Conservation (phyloP, 2,113 vertebrate genomes). For the Cyanistes caeruleus region DNA sequence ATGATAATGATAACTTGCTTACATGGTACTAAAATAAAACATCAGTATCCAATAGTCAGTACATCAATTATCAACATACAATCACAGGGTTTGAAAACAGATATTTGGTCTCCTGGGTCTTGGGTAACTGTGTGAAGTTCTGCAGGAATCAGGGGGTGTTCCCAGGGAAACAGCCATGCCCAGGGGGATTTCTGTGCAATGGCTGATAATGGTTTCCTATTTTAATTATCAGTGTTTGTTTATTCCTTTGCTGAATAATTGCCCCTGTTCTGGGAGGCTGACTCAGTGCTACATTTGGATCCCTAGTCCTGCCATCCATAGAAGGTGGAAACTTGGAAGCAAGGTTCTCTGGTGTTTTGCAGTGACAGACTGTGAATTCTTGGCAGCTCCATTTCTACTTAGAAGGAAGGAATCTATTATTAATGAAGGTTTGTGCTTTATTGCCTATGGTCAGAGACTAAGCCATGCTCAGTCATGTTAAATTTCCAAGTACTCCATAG, state of each 20-base stretch:
- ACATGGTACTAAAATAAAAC: constrained; percentile 86
- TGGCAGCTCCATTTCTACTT: neutral
- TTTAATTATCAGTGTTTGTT: neutral
- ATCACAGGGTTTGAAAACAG: neutral
- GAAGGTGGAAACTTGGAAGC: neutral
- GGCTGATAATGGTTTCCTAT: neutral
- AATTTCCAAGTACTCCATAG: neutral
- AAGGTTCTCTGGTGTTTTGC: neutral
- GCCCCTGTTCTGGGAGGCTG: neutral
- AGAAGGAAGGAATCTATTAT: neutral
- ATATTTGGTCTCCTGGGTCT: neutral
- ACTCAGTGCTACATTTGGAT: neutral
- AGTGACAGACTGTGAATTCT: neutral
- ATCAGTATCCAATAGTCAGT: neutral
- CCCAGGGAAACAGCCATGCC: neutral
- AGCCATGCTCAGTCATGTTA: neutral
- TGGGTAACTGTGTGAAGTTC: neutral
- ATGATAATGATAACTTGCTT: constrained; percentile 87
- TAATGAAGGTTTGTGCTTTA: neutral
- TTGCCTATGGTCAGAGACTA: neutral
- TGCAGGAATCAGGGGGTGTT: neutral
- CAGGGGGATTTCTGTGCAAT: neutral
- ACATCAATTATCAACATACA: neutral
- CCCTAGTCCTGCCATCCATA: neutral
- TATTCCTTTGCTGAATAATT: neutral